Evolutionary conservation across 2,797 vertebrate genomes (phyloP).

Genomic region (Uromys caudimaculatus): DNA sequence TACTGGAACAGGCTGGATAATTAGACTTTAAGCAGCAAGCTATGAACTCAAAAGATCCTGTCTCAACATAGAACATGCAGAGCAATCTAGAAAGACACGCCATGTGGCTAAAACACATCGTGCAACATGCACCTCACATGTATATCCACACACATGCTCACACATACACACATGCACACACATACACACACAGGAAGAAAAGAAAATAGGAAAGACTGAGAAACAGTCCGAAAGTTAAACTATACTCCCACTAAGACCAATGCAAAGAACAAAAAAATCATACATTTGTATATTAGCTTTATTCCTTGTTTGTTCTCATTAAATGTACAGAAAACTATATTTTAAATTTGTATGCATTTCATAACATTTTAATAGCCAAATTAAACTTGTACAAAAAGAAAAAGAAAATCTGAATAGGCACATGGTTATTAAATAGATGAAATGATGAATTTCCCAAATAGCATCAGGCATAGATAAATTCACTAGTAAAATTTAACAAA

Average conservation of each 20-base stretch:
- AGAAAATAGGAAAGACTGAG: not conserved
- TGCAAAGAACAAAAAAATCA: conserved; percentile 10
- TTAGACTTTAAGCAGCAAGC: not conserved
- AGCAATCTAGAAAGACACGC: not conserved
- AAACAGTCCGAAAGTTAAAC: not conserved
- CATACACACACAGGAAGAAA: not conserved
- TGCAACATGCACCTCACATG: not conserved
- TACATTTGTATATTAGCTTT: not conserved
- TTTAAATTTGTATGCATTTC: not conserved
- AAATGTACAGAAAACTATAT: not conserved
- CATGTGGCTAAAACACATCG: not conserved
- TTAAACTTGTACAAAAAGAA: not conserved
- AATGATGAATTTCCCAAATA: not conserved
- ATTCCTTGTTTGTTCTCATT: not conserved
- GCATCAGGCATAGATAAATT: not conserved
- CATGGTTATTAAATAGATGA: not conserved
- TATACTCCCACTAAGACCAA: not conserved
- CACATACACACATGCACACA: not conserved
- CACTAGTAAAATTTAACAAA: not conserved
- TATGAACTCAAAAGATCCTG: not conserved
- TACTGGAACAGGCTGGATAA: not conserved
- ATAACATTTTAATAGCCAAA: not conserved
- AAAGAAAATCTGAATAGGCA: not conserved
- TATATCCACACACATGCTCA: not conserved
- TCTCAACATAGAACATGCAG: not conserved